phyloP scores from a whole-genome alignment of 2,888 invertebrate genomes.

The Gerosis bhagava region DNA sequence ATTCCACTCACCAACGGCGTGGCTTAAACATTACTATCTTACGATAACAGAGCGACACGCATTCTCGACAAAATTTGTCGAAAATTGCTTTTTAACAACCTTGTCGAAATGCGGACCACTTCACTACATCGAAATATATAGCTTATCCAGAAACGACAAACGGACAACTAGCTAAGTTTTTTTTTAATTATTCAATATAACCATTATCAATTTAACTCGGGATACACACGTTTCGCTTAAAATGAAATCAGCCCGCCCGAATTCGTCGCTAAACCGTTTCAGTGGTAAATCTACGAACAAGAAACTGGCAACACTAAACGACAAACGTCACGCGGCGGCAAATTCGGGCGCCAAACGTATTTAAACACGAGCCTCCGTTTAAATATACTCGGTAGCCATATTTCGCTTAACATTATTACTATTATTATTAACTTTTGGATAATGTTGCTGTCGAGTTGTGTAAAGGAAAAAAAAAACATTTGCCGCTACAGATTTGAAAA shows the following conservation, averaged over 20 bases:
- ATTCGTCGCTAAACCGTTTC: constrained; percentile 38
- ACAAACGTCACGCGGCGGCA: constrained; percentile 9
- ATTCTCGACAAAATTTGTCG: constrained; percentile 33
- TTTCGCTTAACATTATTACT: constrained; percentile 64
- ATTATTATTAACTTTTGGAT: constrained; percentile 67
- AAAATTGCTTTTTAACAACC: constrained; percentile 30
- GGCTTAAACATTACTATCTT: constrained; percentile 48
- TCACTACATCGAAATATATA: constrained; percentile 39
- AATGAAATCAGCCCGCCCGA: constrained; percentile 47
- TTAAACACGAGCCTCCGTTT: constrained; percentile 61
- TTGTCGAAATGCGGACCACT: constrained; percentile 39
- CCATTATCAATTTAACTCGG: constrained; percentile 10
- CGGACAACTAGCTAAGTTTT: constrained; percentile 71
- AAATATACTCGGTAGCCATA: no score
- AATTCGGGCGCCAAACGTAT: constrained; percentile 32
- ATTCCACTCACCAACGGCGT: constrained; percentile 10
- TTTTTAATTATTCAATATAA: constrained; percentile 30
- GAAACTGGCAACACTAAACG: constrained; percentile 41
- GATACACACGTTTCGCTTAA: constrained; percentile 73
- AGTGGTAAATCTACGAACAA: constrained; percentile 19
- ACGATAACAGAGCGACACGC: constrained; percentile 51
- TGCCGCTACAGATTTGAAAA: neutral
- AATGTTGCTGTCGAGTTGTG: constrained; percentile 64
- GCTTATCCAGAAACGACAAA: constrained; percentile 61
- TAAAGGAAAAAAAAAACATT: neutral